Base-by-base conservation (phyloP, 2,113 vertebrate species). In the Hydrochoerus hydrochaeris region DNA sequence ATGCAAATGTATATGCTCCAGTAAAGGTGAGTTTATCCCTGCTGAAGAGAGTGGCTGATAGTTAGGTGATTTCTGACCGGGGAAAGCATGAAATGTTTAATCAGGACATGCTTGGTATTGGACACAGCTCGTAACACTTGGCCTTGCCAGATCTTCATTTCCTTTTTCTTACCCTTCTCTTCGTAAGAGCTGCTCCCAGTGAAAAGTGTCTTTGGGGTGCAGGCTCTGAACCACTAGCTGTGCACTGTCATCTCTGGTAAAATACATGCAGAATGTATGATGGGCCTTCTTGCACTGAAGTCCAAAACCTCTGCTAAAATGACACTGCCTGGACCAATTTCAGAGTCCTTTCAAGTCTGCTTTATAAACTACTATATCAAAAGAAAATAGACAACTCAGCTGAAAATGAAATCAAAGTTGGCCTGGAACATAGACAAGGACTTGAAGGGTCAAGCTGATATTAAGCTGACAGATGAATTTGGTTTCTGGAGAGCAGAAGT, bases 291-390 rank as follows among this genome's bases (percentile, higher is more conserved):
- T 90, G 77, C 85, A 87, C 1, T 97, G 20, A 90, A 98, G 97
- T 98, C 98, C 97, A 98, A 97, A 57, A 83, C 73, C 96, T 0
- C 86, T 95, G 91, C 95, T 98, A 98, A 97, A 90, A 97, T 95
- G 97, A 97, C 95, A 98, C 87, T 98, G 97, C 98, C 97, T 98
- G 97, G 98, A 98, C 95, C 97, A 98, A 98, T 97, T 94, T 87
- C 86, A 98, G 96, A 98, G 96, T 97, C 95, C 94, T 67, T 96
- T 96, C 22, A 63, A 98, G 86, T 97, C 77, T 86, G 17, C 73
- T 92, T 97, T 93, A 93, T 94, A 98, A 98, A 98, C 93, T 94
- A 96, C 90, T 85, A 41, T 32, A 32, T 96, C 96, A 91, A 65
- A 95, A 77, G 94, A 96, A 98, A 97, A 95, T 28, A 93, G 96